These are phyloP conservation scores for Drosophila busckii DNA, from an alignment of 1,140 invertebrate genomes.

Conservation along the genomic window DNA sequence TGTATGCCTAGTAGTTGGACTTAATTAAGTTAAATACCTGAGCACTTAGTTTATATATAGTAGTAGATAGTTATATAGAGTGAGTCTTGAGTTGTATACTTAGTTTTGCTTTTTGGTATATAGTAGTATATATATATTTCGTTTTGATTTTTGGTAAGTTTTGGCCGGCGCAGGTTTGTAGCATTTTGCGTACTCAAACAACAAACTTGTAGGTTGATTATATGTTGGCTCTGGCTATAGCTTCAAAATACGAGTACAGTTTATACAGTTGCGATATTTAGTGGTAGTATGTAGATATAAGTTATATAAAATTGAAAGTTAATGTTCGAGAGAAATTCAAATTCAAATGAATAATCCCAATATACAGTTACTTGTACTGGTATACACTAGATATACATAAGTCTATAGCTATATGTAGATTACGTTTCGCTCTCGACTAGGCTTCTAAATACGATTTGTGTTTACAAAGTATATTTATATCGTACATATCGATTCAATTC, in stretches of 20 bases:
- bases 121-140: too few species aligned
- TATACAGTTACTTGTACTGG: too few species aligned
- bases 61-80: constrained; percentile 45
- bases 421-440: too few species aligned
- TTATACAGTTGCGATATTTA: constrained; percentile 62
- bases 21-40: constrained; percentile 67
- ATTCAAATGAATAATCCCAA: too few species aligned
- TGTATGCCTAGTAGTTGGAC: constrained; percentile 13
- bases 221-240: constrained; percentile 74
- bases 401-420: too few species aligned
- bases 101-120: constrained; percentile 44
- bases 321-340: constrained; percentile 14
- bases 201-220: constrained; percentile 65
- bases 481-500: too few species aligned
- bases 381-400: too few species aligned
- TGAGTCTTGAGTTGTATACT: constrained; percentile 56
- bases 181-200: constrained; percentile 74
- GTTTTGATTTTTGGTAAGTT: constrained; percentile 47
- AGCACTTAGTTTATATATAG: constrained; percentile 39
- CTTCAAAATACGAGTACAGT: constrained; percentile 71
- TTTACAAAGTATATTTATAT: too few species aligned
- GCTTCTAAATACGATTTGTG: too few species aligned
- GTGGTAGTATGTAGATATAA: constrained; percentile 36
- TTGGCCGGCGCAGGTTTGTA: constrained; percentile 70
- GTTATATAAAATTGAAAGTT: constrained; percentile 20